Conservation (phyloP, 2,113 vertebrate species). For the Antechinus flavipes region DNA sequence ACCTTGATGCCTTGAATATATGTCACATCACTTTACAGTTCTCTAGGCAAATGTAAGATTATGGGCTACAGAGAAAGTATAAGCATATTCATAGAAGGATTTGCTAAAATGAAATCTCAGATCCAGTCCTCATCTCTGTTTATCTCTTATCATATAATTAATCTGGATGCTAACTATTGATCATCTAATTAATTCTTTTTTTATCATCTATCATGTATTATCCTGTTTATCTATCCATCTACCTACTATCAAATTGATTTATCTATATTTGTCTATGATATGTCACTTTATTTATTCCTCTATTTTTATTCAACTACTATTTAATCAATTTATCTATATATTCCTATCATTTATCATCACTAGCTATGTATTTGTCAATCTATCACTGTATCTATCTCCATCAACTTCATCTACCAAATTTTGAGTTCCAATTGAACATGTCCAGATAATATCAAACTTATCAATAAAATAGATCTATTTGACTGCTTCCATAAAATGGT, state of each 20-base stretch:
- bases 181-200: neutral
- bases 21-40: neutral
- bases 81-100: neutral
- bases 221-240: neutral
- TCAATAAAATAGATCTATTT: neutral
- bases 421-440: slow-evolving; percentile 38
- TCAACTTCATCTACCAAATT: slow-evolving; percentile 48
- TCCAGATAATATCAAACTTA: slow-evolving; percentile 5
- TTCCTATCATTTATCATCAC: neutral
- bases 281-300: too few species aligned
- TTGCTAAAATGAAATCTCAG: neutral
- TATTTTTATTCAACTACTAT: neutral
- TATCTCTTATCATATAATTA: neutral
- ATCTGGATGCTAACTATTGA: neutral
- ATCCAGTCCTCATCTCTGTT: neutral
- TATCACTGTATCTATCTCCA: slow-evolving; percentile 36
- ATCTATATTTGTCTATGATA: neutral
- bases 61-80: neutral
- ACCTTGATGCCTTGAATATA: slow-evolving; percentile 56
- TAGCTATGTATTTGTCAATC: neutral
- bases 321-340: neutral
- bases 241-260: neutral
- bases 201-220: neutral
- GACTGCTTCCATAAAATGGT: neutral
- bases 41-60: neutral